phyloP scores from a whole-genome alignment of 1,140 invertebrate species.

The Drosophila leontia region DNA sequence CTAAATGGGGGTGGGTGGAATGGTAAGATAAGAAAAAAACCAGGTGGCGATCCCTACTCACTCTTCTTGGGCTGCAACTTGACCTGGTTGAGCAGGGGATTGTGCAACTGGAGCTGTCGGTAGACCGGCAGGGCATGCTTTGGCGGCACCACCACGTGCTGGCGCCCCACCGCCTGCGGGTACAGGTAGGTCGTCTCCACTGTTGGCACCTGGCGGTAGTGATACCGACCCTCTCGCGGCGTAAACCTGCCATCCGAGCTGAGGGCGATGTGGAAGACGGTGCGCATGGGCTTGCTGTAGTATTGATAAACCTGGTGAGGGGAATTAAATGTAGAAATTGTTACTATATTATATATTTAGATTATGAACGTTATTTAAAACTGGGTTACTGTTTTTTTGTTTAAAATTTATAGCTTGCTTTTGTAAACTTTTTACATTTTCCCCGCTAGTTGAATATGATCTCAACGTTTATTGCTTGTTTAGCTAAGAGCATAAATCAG shows the following conservation, averaged over 20 bases:
- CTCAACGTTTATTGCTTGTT: not conserved
- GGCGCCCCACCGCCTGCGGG: slow-evolving; percentile 78
- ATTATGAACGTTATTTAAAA: not conserved
- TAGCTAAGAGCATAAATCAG: not conserved
- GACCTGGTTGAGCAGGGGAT: slow-evolving; percentile 80
- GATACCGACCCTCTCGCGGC: slow-evolving; percentile 72
- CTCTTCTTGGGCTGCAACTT: slow-evolving; percentile 81
- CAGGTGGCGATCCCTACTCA: slow-evolving; percentile 24
- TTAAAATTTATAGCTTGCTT: not conserved
- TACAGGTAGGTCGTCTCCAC: slow-evolving; percentile 83
- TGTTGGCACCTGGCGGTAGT: slow-evolving; percentile 71
- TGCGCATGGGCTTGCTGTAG: slow-evolving; percentile 70
- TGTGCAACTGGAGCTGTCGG: slow-evolving; percentile 76
- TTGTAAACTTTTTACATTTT: not conserved
- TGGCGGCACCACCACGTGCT: slow-evolving; percentile 62
- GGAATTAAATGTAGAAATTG: not conserved
- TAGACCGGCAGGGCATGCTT: slow-evolving; percentile 69
- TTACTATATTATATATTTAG: not conserved
- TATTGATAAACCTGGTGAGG: slow-evolving; percentile 76
- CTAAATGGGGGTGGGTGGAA: slow-evolving; percentile 22
- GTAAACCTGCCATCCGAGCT: slow-evolving; percentile 82
- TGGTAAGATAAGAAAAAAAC: slow-evolving; percentile 2
- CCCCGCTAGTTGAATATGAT: not conserved
- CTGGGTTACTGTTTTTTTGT: not conserved
- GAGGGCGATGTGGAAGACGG: slow-evolving; percentile 77